Evolutionary conservation across 2,888 invertebrate species (phyloP), one percentile per base, ranked within the genome.

Genomic region (Stomorhina lunata): DNA sequence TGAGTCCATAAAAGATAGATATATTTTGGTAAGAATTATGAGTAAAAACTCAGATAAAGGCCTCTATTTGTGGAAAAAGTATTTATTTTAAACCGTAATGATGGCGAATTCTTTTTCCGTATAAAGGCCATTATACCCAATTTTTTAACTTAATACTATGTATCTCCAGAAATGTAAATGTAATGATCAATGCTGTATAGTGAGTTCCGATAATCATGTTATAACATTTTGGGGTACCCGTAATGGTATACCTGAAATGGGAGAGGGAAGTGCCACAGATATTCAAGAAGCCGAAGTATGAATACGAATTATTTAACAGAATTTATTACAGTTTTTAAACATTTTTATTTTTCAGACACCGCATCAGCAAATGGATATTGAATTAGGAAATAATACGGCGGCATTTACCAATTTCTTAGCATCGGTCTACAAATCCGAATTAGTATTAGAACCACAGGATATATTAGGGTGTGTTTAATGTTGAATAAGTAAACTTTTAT

Each of bases 151-250:
- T 73, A 59, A 27, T 48, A 29, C 34, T 65, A 9, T 25, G 32
- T 57, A 25, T 57, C 69, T 63, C 4, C 88, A 95, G 94, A 93
- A 92, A 88, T 92, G 94, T 9, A 92, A 93, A 84, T 94, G 94
- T 89, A 95, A 94, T 12, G 92, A 93, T 27, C 93, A 93, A 22
- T 95, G 93, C 88, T 94, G 94, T 0, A 91, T 94, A n/a, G 93
- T 93, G 7, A 93, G 93, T 3, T 94, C 94, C 1, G 91, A 93
- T 45, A 93, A 94, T 84, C 94, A 95, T 88, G 93, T 94, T 25
- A 90, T 95, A 7, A 93, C 94, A 84, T 93, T 95, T 86, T 95
- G 95, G 95, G 95, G 95, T 20, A 93, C 93, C 4, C 90, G 92
- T 15, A 91, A 92, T 85, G 91, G 91, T 10, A 86, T 90, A 69